Evolutionary conservation across 92 coral and sea anemone genomes (phyloP), one percentile per base, ranked within the genome.

Genomic region (Phenganax subtilis): DNA sequence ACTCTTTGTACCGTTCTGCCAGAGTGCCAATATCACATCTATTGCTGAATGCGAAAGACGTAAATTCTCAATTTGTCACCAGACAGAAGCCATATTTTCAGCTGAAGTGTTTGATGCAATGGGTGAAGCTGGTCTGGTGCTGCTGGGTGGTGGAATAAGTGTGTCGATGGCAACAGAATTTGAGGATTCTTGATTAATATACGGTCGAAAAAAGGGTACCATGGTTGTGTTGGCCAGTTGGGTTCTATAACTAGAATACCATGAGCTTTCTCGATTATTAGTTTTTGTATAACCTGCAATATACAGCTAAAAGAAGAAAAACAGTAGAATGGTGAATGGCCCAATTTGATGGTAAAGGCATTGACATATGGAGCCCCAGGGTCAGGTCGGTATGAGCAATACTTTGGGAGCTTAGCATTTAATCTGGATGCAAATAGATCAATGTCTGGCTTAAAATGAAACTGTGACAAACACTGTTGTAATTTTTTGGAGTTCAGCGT

Each of bases 361-460:
- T 20, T 20, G 10, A 10, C n/a, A 57, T 10, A 16, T 16, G 9
- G 72, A 12, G 12, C 72, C 72, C 25, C 25, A 20, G 25, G 25
- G 25, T 20, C 25, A 20, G 25, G 91, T 74, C 65, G 68, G 60
- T 67, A 88, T 7, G 92, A 86, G 66, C 87, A 80, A 28, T 86
- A 89, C 25, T 58, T 80, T 47, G 66, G 47, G 29, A 85, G 72
- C 55, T 81, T 79, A 52, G 64, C 55, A 75, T 75, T 81, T 11
- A 85, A 52, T 69, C 91, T 80, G 12, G 84, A 84, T 5, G 86
- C 84, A 88, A 88, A 85, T 47, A 85, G 54, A 56, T 88, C 82
- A 77, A 80, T 83, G 9, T 86, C 80, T 56, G 89, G 88, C 73
- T 44, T 53, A 54, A 87, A 71, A 7, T 76, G 15, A 5, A 84